phyloP scores from a whole-genome alignment of 2,888 invertebrate genomes.

The Argyra leucocephala region DNA sequence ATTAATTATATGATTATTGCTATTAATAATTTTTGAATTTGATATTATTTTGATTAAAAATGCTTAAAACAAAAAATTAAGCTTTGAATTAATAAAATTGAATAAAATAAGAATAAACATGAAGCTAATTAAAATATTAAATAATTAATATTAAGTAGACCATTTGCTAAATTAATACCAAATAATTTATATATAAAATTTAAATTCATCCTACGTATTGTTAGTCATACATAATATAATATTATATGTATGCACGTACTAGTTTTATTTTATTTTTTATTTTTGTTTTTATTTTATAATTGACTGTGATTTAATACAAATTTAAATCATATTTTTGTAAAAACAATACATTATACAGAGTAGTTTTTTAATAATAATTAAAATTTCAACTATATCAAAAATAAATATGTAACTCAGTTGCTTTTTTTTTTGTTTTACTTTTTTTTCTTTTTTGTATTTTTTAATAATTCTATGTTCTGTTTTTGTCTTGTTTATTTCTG shows the following conservation, averaged over 20 bases:
- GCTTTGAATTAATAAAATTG: too few relatives aligned
- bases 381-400: slow-evolving; percentile 2
- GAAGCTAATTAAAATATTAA: too few relatives aligned
- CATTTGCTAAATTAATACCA: too few relatives aligned
- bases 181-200: too few relatives aligned
- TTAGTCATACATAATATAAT: too few relatives aligned
- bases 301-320: slow-evolving; percentile 2
- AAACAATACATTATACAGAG: not conserved
- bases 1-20: too few relatives aligned
- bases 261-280: not conserved
- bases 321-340: not conserved
- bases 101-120: too few relatives aligned
- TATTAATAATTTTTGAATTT: too few relatives aligned
- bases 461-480: not conserved
- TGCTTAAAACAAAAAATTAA: too few relatives aligned
- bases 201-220: too few relatives aligned
- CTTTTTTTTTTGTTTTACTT: not conserved
- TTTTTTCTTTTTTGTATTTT: not conserved
- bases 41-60: too few relatives aligned
- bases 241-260: too few relatives aligned
- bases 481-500: not conserved
- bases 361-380: not conserved
- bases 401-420: slow-evolving; percentile 2
- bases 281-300: not conserved
- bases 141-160: not conserved